Evolutionary conservation across 2,888 invertebrate genomes (phyloP), one percentile per base, ranked within the genome.

Genomic region (Drymonia ruficornis): DNA sequence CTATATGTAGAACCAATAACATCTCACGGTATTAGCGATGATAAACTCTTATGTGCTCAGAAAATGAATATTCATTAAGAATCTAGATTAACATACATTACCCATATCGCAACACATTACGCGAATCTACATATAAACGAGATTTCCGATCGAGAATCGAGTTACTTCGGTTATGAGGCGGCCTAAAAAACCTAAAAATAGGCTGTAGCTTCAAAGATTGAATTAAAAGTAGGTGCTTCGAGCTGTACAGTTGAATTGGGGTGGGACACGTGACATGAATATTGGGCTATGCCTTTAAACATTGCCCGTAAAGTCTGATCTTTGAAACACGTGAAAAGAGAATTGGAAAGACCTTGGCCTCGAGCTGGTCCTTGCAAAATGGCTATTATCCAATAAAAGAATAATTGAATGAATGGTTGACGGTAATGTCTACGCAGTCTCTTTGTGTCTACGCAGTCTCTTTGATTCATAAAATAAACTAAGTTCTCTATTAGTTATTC

Each of bases 241-340:
- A 12, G 54, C 50, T 53, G 49, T 55, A 58, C 48, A 40, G 51
- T 53, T 49, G 57, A 61, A 65, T 62, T 60, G 55, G 58, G 59
- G 50, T 61, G 61, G 55, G 51, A 29, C 31, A 67, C 72, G 69
- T 69, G 70, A 57, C 45, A 11, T 11, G 59, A 63, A 62, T 63
- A 31, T 47, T 34, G n/a, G 38, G n/a, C 19, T 43, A 11, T 19
- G 6, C 19, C 19, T 40, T 13, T 43, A 43, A 13, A 5, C 5
- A 43, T 19, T 18, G 19, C 13, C 9, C n/a, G 18, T 19, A 11
- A 43, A 11, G 43, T 18, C n/a, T n/a, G n/a, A n/a, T n/a, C 19
- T 2, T 9, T 19, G 18, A 19, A 16, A 40, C 11, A 16, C 16
- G 15, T 16, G 1, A 40, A 16, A 40, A 16, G 40, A 16, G 40